Base-by-base conservation (phyloP, 2,797 vertebrate species). In the Channallabes apus region DNA sequence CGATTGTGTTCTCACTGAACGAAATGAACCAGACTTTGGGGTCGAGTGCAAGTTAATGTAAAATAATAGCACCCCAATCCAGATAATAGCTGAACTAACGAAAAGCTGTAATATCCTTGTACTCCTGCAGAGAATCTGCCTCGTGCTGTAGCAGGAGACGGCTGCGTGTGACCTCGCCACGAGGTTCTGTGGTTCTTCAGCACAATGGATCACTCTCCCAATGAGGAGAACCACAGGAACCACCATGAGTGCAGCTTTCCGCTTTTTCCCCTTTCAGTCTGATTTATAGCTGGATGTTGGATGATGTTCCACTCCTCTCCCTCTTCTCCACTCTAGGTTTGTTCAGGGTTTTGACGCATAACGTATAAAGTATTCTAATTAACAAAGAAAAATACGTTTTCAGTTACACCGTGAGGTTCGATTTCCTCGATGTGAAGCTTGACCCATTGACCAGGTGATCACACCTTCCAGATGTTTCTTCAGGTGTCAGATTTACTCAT, bases 201-300 rank as follows among this genome's bases (percentile, higher is more conserved):
- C 29, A 59, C 12, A 27, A 58, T 22, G 24, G 32, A 58, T 32
- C 32, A 77, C 18, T 46, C 9, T 0, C 24, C 22, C 22, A 11
- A 17, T 46, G 56, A 84, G 64, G 83, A 38, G 67, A 69, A 76
- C 27, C 56, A 29, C 67, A 72, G 18, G 61, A 80, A 54, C 24
- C 38, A 6, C 29, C 18, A 18, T 73, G 35, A 72, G 58, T 12
- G 56, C 27, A 24, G 20, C 14, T 3, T 61, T 41, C 9, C 24
- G 65, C 62, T 51, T 67, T 54, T 27, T 27, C 15, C 15, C 17
- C 71, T 51, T 6, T n/a, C 9, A 4, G 59, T 18, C 78, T 32
- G 67, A 46, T 80, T 80, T 35, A 51, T 18, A 46, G 54, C 76
- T 12, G n/a, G 24, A 4, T 56, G 54, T 3, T 29, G 65, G 56